These are phyloP conservation scores for Drosophila lowei DNA, from an alignment of 1,140 invertebrate species.

Conservation along the genomic window DNA sequence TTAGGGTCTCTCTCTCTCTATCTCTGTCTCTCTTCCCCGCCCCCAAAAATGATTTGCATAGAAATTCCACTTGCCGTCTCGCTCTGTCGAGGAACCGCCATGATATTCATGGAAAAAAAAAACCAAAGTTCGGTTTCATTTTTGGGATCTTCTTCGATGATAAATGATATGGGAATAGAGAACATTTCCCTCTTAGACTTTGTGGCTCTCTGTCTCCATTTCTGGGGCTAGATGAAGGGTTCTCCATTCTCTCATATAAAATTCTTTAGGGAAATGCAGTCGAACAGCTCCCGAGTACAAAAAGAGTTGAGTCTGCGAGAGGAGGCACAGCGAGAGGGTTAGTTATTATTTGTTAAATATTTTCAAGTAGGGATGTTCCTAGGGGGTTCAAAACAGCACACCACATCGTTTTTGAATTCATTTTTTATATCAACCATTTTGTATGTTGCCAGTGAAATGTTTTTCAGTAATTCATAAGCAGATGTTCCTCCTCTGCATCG, in stretches of 20 bases:
- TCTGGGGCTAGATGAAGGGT: neutral
- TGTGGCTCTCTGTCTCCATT: conserved; percentile 21
- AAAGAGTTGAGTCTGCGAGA: neutral
- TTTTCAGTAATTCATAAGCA: conserved; percentile 69
- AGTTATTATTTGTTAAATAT: conserved; percentile 56
- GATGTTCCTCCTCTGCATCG: conserved; percentile 45
- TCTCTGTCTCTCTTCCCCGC: too few relatives aligned
- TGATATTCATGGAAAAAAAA: conserved; percentile 21
- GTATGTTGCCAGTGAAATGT: conserved; percentile 46
- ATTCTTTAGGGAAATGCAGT: conserved; percentile 17
- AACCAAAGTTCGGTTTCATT: conserved; percentile 14
- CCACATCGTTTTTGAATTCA: conserved; percentile 41
- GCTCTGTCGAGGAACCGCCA: conserved; percentile 41
- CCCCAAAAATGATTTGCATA: conserved; percentile 58
- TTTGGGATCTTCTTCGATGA: conserved; percentile 38
- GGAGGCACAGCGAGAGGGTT: conserved; percentile 48
- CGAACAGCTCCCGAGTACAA: conserved; percentile 19
- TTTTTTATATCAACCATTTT: conserved; percentile 69
- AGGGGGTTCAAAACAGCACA: conserved; percentile 20
- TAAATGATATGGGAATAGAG: conserved; percentile 47
- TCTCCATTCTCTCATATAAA: neutral
- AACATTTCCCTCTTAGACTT: conserved; percentile 43
- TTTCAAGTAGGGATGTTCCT: conserved; percentile 37
- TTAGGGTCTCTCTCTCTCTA: neutral
- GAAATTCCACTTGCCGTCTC: conserved; percentile 61